Conservation (phyloP, 2,113 vertebrate species). For the Larimichthys polyactis region DNA sequence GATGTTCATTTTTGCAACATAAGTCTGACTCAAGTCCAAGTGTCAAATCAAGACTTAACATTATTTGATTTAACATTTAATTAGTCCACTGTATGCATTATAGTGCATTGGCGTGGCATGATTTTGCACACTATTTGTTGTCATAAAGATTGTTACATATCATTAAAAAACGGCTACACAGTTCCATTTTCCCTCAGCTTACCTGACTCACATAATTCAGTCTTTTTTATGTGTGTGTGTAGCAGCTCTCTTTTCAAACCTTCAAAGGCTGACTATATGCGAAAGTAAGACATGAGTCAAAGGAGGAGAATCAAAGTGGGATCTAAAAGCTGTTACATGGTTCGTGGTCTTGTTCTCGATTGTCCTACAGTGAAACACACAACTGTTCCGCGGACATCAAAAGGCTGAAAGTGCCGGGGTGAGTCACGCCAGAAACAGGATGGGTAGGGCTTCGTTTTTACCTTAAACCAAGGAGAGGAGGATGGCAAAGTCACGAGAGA, state of each 20-base stretch:
- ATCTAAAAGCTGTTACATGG: slow-evolving; percentile 40
- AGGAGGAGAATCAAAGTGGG: slow-evolving; percentile 36
- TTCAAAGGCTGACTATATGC: slow-evolving; percentile 48
- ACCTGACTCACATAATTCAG: slow-evolving; percentile 7
- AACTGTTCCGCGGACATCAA: slow-evolving; percentile 51
- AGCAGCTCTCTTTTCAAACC: slow-evolving; percentile 15
- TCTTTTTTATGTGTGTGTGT: background rate
- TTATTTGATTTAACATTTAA: background rate
- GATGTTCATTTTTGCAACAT: background rate
- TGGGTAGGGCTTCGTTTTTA: slow-evolving; percentile 42
- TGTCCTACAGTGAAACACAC: slow-evolving; percentile 21
- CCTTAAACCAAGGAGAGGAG: slow-evolving; percentile 44
- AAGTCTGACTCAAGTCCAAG: background rate
- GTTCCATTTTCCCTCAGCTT: slow-evolving; percentile 20
- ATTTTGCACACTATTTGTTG: background rate
- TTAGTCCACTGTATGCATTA: background rate
- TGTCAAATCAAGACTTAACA: background rate
- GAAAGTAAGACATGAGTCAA: slow-evolving; percentile 22
- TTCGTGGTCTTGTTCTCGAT: slow-evolving; percentile 41
- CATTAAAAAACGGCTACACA: background rate
- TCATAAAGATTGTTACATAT: background rate
- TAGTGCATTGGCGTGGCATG: background rate
- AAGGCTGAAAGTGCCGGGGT: slow-evolving; percentile 26
- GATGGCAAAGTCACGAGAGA: slow-evolving; percentile 68
- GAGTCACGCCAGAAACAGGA: slow-evolving; percentile 25